Percentiles rank a stretch among this genome's conserved stretches.
Evolutionary conservation across 2,888 invertebrate species (phyloP).

Genomic region (Agrotis clavis): DNA sequence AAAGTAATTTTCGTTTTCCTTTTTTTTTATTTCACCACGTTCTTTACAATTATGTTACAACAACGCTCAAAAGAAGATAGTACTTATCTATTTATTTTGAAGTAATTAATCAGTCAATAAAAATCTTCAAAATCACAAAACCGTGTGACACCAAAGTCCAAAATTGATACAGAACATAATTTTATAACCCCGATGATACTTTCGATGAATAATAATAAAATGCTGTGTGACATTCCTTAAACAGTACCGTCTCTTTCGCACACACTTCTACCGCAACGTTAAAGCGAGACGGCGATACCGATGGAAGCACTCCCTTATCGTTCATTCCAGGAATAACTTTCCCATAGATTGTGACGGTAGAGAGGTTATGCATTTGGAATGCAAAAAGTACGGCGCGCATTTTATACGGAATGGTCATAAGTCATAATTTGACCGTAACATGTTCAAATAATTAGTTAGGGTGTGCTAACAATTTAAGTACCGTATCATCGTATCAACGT

Average conservation of each 20-base stretch:
- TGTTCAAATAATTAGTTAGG: slow-evolving; percentile 42
- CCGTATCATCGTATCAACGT: slow-evolving; percentile 30
- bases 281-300: slow-evolving; percentile 70
- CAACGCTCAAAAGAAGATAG: neutral
- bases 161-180: slow-evolving; percentile 61
- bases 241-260: slow-evolving; percentile 66
- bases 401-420: slow-evolving; percentile 63
- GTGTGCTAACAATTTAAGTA: slow-evolving; percentile 6
- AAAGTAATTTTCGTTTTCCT: slow-evolving; percentile 6
- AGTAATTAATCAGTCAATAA: neutral
- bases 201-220: slow-evolving; percentile 88
- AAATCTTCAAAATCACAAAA: neutral
- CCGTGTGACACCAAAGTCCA: slow-evolving; percentile 21
- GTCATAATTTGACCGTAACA: slow-evolving; percentile 54
- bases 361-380: slow-evolving; percentile 77
- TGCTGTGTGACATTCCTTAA: slow-evolving; percentile 84
- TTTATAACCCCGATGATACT: slow-evolving; percentile 72
- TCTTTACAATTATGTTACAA: neutral
- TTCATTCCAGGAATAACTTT: slow-evolving; percentile 90
- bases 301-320: slow-evolving; percentile 85
- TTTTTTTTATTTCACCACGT: neutral
- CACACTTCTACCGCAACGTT: slow-evolving; percentile 34
- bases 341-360: slow-evolving; percentile 85
- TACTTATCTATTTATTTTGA: neutral
- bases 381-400: slow-evolving; percentile 77